Percentiles rank a stretch among this genome's conserved stretches.
Conservation (phyloP, 2,888 invertebrate species). For the Cyclophora punctaria region DNA sequence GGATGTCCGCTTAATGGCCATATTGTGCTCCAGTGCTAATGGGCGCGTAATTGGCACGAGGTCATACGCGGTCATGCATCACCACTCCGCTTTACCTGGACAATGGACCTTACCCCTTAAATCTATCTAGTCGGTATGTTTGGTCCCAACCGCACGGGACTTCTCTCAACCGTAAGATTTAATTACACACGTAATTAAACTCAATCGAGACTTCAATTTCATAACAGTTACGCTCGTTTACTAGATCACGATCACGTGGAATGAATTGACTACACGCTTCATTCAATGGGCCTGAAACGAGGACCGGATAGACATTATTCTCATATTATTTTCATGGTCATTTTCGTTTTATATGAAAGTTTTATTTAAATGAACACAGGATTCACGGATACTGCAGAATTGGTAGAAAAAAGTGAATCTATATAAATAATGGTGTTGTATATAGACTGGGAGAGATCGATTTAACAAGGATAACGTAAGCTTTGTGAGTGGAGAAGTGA, state of each 20-base stretch:
- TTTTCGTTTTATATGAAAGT: no score
- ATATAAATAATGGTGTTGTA: background rate
- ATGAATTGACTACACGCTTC: constrained; percentile 5
- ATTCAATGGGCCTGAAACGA: constrained; percentile 3
- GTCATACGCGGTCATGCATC: constrained; percentile 42
- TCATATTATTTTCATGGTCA: background rate
- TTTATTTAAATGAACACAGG: no score
- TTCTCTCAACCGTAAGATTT: constrained; percentile 36
- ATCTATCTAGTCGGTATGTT: background rate
- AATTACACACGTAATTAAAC: constrained; percentile 48
- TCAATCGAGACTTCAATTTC: constrained; percentile 34
- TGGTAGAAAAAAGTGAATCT: no score
- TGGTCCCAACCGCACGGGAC: constrained; percentile 19
- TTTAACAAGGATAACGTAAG: constrained; percentile 11
- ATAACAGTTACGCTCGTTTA: constrained; percentile 29
- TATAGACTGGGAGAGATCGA: constrained; percentile 3
- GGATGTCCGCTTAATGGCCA: constrained; percentile 63
- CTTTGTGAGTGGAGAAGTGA: constrained; percentile 5
- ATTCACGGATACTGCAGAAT: no score
- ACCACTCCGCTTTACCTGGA: constrained; percentile 35
- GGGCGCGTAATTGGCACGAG: constrained; percentile 64
- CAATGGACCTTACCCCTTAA: constrained; percentile 22
- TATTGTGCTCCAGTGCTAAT: constrained; percentile 64
- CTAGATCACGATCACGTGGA: constrained; percentile 20
- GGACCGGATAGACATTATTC: background rate